Conservation (phyloP, 30 jellyfish, hydroid and myxozoan genomes). For the Cassiopea xamachana region DNA sequence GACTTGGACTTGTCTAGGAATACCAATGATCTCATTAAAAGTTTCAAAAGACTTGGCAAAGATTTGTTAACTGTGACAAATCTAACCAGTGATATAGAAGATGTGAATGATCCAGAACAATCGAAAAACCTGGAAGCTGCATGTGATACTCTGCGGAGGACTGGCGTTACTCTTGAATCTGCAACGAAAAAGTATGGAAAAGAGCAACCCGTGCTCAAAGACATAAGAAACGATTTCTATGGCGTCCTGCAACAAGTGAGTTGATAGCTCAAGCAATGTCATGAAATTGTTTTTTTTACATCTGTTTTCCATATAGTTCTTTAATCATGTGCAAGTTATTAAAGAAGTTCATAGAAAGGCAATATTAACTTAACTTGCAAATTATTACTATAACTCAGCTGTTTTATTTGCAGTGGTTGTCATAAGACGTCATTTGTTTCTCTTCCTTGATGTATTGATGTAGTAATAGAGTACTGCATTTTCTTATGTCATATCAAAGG, state of each 20-base stretch:
- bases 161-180: constrained; percentile 70
- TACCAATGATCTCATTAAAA: constrained; percentile 59
- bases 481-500: no score
- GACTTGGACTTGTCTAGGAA: constrained; percentile 62
- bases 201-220: constrained; percentile 66
- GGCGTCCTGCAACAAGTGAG: constrained; percentile 68
- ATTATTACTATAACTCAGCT: no score
- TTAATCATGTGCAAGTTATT: no score
- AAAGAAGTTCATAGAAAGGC: no score
- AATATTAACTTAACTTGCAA: no score
- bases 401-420: no score
- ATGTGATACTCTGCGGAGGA: constrained; percentile 67
- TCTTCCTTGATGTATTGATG: no score
- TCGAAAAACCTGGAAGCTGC: constrained; percentile 73
- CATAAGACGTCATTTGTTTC: no score
- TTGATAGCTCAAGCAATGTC: no score
- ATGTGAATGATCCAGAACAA: constrained; percentile 74
- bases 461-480: no score
- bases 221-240: constrained; percentile 63
- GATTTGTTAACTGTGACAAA: constrained; percentile 75
- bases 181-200: constrained; percentile 66
- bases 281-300: no score
- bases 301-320: no score
- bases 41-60: constrained; percentile 75
- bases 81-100: constrained; percentile 79